Conservation (phyloP, 2,113 vertebrate species). For the Cebus imitator region DNA sequence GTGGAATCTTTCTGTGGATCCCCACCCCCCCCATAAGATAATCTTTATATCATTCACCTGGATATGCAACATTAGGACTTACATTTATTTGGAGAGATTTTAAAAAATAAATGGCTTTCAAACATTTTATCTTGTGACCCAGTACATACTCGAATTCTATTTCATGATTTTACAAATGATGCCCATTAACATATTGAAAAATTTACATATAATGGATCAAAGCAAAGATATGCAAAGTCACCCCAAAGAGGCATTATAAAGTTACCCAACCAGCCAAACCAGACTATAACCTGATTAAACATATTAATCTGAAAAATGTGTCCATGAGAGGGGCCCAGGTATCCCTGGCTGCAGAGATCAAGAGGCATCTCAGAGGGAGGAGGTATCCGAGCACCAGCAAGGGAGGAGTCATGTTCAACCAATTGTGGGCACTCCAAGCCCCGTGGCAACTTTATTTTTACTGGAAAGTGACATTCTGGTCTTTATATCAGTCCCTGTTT, state of each 20-base stretch:
- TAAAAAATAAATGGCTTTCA: neutral
- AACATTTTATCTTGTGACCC: slow-evolving; percentile 17
- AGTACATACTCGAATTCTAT: slow-evolving; percentile 18
- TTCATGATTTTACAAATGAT: slow-evolving; percentile 40
- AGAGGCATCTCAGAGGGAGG: neutral
- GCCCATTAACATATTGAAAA: slow-evolving; percentile 32
- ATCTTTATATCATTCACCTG: neutral
- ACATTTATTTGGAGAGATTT: neutral
- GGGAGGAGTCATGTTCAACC: neutral
- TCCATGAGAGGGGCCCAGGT: neutral
- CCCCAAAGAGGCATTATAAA: neutral
- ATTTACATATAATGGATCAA: neutral
- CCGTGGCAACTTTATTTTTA: neutral
- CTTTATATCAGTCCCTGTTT: neutral
- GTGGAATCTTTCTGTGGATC: neutral
- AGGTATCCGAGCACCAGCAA: neutral
- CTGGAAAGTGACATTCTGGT: neutral
- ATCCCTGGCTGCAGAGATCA: neutral
- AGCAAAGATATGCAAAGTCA: slow-evolving; percentile 48
- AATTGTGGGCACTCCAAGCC: neutral
- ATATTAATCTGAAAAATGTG: neutral
- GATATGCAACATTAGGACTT: neutral
- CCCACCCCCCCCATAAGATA: neutral
- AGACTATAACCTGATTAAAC: slow-evolving; percentile 30
- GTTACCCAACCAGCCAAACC: slow-evolving; percentile 34